Evolutionary conservation across 1,140 invertebrate species (phyloP).

Genomic region (Lamellibrachia luymesi): DNA sequence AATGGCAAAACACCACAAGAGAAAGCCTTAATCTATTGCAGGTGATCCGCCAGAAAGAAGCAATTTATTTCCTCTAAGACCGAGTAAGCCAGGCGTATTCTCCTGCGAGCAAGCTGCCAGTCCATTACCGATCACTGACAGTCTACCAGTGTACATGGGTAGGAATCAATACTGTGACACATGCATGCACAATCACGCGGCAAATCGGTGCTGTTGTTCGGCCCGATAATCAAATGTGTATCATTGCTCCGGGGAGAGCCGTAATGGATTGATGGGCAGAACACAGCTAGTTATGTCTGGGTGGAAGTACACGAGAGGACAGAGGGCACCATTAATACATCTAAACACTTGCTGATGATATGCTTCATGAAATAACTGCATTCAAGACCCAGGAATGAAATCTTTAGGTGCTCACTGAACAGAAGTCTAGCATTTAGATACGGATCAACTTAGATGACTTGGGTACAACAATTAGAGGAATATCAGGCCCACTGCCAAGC

Average conservation of each 20-base stretch:
- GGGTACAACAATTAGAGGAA: background rate
- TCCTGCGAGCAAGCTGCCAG: background rate
- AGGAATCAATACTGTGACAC: background rate
- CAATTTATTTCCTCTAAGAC: background rate
- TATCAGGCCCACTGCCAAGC: background rate
- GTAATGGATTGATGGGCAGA: background rate
- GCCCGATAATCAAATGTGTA: background rate
- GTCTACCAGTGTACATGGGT: background rate
- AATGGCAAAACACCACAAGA: background rate
- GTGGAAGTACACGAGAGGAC: background rate
- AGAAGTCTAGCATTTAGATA: background rate
- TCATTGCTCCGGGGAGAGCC: background rate
- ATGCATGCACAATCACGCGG: background rate
- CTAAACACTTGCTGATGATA: background rate
- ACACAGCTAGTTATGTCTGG: background rate
- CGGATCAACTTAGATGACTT: background rate
- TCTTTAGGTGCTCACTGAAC: background rate
- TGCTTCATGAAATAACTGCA: background rate
- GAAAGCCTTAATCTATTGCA: background rate
- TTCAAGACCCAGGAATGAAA: background rate
- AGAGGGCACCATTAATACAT: background rate
- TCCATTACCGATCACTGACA: background rate
- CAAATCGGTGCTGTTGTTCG: background rate
- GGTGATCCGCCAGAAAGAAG: background rate
- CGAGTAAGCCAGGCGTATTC: background rate